Conservation (phyloP, 2,888 invertebrate species). For the Beris morrisii region DNA sequence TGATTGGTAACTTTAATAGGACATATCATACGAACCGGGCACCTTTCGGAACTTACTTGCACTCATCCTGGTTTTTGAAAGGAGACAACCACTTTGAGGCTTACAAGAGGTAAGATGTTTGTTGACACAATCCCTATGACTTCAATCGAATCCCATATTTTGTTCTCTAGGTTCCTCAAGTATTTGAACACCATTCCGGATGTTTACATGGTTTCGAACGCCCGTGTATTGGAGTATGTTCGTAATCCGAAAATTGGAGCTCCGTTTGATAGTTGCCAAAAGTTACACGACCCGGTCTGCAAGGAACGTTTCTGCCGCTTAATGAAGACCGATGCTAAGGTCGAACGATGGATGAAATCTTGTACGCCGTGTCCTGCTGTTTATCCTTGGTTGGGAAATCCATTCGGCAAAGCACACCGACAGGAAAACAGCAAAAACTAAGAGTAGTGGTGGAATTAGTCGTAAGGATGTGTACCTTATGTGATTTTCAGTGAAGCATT, state of each 20-base stretch:
- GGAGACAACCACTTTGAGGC: constrained; percentile 58
- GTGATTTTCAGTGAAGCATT: no score
- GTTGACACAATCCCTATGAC: neutral
- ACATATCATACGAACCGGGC: constrained; percentile 67
- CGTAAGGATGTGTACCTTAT: no score
- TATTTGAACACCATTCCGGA: constrained; percentile 60
- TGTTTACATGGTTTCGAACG: constrained; percentile 61
- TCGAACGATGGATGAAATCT: constrained; percentile 58
- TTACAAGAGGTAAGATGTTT: constrained; percentile 54
- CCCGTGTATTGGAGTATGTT: constrained; percentile 50
- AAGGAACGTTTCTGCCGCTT: constrained; percentile 47
- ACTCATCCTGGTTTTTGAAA: constrained; percentile 65
- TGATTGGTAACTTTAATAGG: constrained; percentile 64
- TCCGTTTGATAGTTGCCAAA: constrained; percentile 49
- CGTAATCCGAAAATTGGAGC: constrained; percentile 48
- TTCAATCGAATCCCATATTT: constrained; percentile 14
- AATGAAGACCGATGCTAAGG: constrained; percentile 46
- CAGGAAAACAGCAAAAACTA: neutral
- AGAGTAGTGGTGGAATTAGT: no score
- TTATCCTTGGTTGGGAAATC: constrained; percentile 63
- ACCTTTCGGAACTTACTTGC: constrained; percentile 69
- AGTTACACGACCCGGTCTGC: constrained; percentile 45
- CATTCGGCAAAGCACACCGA: constrained; percentile 50
- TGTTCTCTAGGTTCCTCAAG: constrained; percentile 61
- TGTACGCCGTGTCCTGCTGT: constrained; percentile 58